Evolutionary conservation across 2,113 vertebrate species (phyloP).

Genomic region (Oxyruncus cristatus): DNA sequence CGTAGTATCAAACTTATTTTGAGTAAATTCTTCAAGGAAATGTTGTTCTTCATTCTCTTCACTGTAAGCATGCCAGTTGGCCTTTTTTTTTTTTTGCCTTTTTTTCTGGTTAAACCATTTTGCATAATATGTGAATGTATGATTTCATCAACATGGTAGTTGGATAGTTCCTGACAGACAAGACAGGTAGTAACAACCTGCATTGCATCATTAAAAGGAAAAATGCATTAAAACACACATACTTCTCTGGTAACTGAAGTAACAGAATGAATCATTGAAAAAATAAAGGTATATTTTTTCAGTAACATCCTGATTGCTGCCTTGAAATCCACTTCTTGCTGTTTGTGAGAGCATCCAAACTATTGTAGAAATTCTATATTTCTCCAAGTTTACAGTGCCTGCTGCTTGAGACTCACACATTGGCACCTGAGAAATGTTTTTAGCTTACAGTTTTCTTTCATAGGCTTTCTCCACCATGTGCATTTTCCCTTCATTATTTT

Average conservation of each 20-base stretch:
- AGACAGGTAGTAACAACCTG: background rate
- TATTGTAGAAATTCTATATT: background rate
- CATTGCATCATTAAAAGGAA: background rate
- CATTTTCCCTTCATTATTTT: background rate
- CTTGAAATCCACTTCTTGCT: background rate
- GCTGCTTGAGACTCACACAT: background rate
- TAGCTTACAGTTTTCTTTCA: background rate
- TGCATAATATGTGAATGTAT: background rate
- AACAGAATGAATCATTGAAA: background rate
- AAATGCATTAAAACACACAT: background rate
- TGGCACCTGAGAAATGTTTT: background rate
- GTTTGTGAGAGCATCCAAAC: background rate
- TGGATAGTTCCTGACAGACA: background rate
- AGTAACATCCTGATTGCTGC: background rate
- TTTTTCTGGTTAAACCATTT: background rate
- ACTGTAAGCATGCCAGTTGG: background rate
- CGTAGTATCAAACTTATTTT: background rate
- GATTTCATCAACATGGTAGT: background rate
- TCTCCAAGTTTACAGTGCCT: background rate
- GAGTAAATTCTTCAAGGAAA: background rate
- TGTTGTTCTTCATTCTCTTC: background rate
- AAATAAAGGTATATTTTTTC: background rate
- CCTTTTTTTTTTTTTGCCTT: background rate
- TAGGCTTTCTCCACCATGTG: background rate
- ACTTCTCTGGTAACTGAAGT: background rate